Evolutionary conservation across 2,888 invertebrate genomes (phyloP), one percentile per base, ranked within the genome.

Genomic region (Camptogramma bilineatum): DNA sequence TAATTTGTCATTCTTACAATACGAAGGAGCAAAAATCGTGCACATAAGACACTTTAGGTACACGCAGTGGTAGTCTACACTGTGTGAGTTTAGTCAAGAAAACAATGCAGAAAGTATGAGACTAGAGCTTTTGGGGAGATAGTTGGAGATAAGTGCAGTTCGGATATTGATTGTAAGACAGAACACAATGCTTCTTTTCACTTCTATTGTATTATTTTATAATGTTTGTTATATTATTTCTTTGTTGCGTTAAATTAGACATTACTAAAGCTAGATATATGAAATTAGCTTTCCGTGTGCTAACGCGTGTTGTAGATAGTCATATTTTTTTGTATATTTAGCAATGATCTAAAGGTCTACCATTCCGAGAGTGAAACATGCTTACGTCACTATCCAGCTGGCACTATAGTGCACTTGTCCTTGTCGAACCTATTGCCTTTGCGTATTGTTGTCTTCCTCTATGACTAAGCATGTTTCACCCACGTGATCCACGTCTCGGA

Each of bases 211-310:
- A 28, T 18, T 19, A 2, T 31, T 52, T 16, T 21, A 19, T 34
- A 21, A 16, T 46, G n/a, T 18, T 52, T 4, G 39, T 51, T 28
- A 8, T 48, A 8, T n/a, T 28, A 51, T 17, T 52, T 44, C 9
- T 28, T 5, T n/a, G 47, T 63, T 63, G 62, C 62, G 13, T 56
- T 51, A 28, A 51, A 18, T 16, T 13, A 39, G 34, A 39, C 34
- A 28, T 8, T 13, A 13, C 13, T 13, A 13, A 16, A 46, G 46
- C 19, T 24, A 42, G 21, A 44, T 39, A 21, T 9, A 31, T 31
- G 55, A 21, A 44, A 17, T 62, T 28, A 62, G 76, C 77, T 73
- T 76, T 60, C 69, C 42, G 56, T 69, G 62, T 73, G 75, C 71
- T 69, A 56, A 48, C 2, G 67, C 63, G 52, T 42, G 28, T 31